A percentile compares a stretch with the other conserved stretches of the same genome.
Conservation (phyloP, 2,888 invertebrate species). For the Proisotoma minuta region DNA sequence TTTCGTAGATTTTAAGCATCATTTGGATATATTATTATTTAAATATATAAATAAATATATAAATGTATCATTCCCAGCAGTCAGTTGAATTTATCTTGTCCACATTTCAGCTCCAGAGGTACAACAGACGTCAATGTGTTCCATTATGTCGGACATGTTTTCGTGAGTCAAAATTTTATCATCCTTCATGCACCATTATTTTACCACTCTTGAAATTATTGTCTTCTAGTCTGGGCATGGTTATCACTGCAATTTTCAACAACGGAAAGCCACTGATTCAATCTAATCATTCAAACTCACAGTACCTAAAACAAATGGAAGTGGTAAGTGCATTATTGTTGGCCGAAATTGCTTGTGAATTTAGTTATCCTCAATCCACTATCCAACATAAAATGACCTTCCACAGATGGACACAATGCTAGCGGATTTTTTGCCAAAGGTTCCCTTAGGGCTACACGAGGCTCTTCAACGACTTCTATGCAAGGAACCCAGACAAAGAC, state of each 20-base stretch:
- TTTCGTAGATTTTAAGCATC: too few species aligned
- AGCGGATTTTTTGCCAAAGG: constrained; percentile 67
- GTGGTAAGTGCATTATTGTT: constrained; percentile 62
- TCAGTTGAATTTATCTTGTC: too few species aligned
- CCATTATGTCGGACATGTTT: constrained; percentile 90
- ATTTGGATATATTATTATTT: too few species aligned
- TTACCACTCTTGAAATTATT: background rate
- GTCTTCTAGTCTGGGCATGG: constrained; percentile 74
- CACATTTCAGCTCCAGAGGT: constrained; percentile 78
- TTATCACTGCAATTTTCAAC: constrained; percentile 89
- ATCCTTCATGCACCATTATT: background rate
- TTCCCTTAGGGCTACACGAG: constrained; percentile 81
- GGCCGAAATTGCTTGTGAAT: background rate
- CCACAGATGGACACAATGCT: constrained; percentile 77
- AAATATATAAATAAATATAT: too few species aligned
- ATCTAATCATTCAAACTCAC: constrained; percentile 80
- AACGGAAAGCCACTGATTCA: constrained; percentile 82
- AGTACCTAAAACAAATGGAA: constrained; percentile 86
- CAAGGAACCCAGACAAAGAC: constrained; percentile 76
- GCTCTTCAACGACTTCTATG: constrained; percentile 74
- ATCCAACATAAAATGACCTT: constrained; percentile 2
- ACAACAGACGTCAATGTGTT: constrained; percentile 74
- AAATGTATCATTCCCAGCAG: too few species aligned
- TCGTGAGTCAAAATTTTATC: background rate
- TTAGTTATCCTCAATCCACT: background rate